Base-by-base conservation (phyloP, 2,888 invertebrate species). In the Xanthorhoe designata region DNA sequence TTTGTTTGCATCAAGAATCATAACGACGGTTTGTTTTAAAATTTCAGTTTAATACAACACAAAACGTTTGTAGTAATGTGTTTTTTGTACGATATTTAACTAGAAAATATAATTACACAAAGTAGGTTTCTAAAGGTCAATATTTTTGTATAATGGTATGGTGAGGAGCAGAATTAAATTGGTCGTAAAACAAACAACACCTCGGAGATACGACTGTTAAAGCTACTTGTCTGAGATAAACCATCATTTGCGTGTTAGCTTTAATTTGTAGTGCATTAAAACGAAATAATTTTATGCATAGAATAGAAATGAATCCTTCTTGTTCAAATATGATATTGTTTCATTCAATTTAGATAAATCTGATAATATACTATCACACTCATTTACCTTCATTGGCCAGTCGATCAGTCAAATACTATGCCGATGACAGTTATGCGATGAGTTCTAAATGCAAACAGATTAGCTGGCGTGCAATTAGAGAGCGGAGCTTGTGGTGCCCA, bases 381-480 rank as follows among this genome's bases (percentile, higher is more conserved):
- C 7, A 0, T 32, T 32, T 32, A 32, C 32, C 5, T 32, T 32
- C 8, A 32, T 5, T 32, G 32, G 7, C 7, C 64, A 53, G 56
- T 68, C 65, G 57, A 59, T 66, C 61, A 68, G 70, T 74, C 71
- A 75, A 75, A 78, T 71, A 75, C 66, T 62, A 62, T 75, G 72
- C 62, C 60, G 68, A 72, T 75, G 75, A 74, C 69, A 72, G 75
- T 80, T 82, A 88, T 86, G 78, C 79, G 82, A 86, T 87, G 88
- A 88, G 85, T 88, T 86, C 73, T 79, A 80, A 87, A 85, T 79
- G 81, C 87, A 89, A 88, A 89, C 90, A 92, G 93, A 90, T 92
- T 91, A 91, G 87, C 87, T 85, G 82, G 80, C 81, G 81, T 84
- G 88, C 92, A 89, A 91, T 93, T 92, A 91, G 88, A 87, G 88